These are phyloP conservation scores for Lasius platythorax DNA, from an alignment of 2,888 invertebrate species.

Conservation along the genomic window DNA sequence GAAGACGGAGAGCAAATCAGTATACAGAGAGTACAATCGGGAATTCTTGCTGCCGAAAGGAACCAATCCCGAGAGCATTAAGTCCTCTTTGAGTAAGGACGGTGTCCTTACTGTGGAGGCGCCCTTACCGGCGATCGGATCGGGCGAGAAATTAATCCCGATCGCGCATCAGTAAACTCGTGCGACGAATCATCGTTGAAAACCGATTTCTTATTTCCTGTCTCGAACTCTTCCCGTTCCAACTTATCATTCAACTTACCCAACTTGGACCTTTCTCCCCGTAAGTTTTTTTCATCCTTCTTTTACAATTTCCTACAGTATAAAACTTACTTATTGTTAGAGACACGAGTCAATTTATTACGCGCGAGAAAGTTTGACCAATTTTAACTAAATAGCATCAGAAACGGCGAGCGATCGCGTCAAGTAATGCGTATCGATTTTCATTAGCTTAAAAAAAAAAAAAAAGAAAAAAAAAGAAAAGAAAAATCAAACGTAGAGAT, in stretches of 20 bases:
- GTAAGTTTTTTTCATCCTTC: conserved; percentile 31
- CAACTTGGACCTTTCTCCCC: conserved; percentile 28
- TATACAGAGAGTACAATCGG: conserved; percentile 99
- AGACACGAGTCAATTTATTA: conserved; percentile 9
- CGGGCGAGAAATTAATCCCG: conserved; percentile 94
- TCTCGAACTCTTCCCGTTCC: conserved; percentile 35
- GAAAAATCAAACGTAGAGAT: conserved; percentile 32
- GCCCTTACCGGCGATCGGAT: conserved; percentile 95
- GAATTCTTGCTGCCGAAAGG: conserved; percentile 99
- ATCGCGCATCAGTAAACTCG: conserved; percentile 89
- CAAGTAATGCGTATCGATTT: conserved; percentile 20
- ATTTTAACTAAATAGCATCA: conserved; percentile 29
- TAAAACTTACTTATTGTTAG: neutral
- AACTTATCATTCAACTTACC: conserved; percentile 1
- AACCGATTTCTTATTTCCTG: conserved; percentile 47
- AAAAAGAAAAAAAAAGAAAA: neutral
- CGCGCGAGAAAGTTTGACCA: conserved; percentile 41
- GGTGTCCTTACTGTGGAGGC: conserved; percentile 99
- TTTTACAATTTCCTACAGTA: neutral
- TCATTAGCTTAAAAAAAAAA: neutral
- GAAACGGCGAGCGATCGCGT: neutral
- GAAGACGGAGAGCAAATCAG: conserved; percentile 97
- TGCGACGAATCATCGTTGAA: conserved; percentile 41
- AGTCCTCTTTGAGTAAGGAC: conserved; percentile 97
- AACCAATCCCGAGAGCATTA: conserved; percentile 98